Evolutionary conservation across 92 coral and sea anemone genomes (phyloP).

Genomic region (Porites rus): DNA sequence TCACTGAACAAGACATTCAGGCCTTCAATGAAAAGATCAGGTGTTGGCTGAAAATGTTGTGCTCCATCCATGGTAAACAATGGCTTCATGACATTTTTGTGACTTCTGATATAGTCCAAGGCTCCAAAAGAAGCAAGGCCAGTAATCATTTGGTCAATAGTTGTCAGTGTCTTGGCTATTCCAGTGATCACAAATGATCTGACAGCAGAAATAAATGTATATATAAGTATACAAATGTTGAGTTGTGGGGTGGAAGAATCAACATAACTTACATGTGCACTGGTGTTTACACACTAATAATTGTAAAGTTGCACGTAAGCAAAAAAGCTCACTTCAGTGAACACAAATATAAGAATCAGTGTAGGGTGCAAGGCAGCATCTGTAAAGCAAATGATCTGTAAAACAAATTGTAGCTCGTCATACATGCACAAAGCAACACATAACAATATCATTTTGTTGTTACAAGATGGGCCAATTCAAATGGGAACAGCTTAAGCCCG

Average conservation of each 20-base stretch:
- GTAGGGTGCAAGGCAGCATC: too few relatives aligned
- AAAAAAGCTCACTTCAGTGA: too few relatives aligned
- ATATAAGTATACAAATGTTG: neutral
- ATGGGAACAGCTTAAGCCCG: too few relatives aligned
- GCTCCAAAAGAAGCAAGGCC: conserved; percentile 46
- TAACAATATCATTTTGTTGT: too few relatives aligned
- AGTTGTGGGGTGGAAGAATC: conserved; percentile 5
- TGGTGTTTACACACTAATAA: too few relatives aligned
- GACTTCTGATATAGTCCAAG: conserved; percentile 49
- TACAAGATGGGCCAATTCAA: too few relatives aligned
- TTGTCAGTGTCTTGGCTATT: conserved; percentile 24
- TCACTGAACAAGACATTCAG: conserved; percentile 62
- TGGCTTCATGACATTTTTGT: conserved; percentile 58
- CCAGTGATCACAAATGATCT: conserved; percentile 41
- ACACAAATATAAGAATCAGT: too few relatives aligned
- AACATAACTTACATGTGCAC: too few relatives aligned
- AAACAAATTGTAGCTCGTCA: too few relatives aligned
- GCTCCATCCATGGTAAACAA: conserved; percentile 74
- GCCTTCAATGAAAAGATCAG: conserved; percentile 62
- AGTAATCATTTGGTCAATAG: conserved; percentile 34
- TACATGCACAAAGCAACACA: too few relatives aligned
- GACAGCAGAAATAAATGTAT: conserved; percentile 10
- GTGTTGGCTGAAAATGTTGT: conserved; percentile 58
- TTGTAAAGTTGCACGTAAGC: too few relatives aligned
- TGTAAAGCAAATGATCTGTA: too few relatives aligned